These are phyloP conservation scores for Melipona quadrifasciata DNA, from an alignment of 1,140 invertebrate species.

Conservation along the genomic window DNA sequence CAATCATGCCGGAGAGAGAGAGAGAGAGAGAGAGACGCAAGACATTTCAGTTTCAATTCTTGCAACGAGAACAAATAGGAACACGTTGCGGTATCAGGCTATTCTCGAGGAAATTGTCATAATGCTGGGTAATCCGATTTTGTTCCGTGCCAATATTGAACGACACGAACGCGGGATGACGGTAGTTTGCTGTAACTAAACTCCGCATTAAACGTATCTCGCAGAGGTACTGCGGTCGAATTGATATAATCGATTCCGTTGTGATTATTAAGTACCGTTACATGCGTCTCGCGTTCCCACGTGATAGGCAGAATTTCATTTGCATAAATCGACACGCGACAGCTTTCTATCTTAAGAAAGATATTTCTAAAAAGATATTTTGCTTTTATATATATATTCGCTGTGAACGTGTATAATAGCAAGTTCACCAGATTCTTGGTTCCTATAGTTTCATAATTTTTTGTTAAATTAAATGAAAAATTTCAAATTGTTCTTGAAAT, in stretches of 20 bases:
- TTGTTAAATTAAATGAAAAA: no score
- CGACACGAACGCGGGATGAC: background rate
- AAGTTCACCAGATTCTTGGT: no score
- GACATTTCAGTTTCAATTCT: constrained; percentile 13
- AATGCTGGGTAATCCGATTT: constrained; percentile 44
- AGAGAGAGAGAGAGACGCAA: background rate
- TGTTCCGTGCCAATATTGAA: constrained; percentile 37
- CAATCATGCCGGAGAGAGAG: background rate
- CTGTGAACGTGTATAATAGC: no score
- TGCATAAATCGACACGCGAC: no score
- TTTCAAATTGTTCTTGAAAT: no score
- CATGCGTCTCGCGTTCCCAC: background rate
- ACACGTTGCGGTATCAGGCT: constrained; percentile 4
- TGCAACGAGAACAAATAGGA: background rate
- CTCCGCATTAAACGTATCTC: constrained; percentile 23
- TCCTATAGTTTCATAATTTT: no score
- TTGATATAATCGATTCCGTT: background rate
- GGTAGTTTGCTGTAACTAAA: constrained; percentile 27
- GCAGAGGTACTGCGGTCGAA: background rate
- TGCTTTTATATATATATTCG: no score
- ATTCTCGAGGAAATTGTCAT: constrained; percentile 44
- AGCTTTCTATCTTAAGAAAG: no score
- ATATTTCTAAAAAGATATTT: no score
- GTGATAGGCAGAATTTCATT: background rate
- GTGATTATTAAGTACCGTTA: background rate